Evolutionary conservation across 2,888 invertebrate genomes (phyloP).

Genomic region (Cephus runcator): DNA sequence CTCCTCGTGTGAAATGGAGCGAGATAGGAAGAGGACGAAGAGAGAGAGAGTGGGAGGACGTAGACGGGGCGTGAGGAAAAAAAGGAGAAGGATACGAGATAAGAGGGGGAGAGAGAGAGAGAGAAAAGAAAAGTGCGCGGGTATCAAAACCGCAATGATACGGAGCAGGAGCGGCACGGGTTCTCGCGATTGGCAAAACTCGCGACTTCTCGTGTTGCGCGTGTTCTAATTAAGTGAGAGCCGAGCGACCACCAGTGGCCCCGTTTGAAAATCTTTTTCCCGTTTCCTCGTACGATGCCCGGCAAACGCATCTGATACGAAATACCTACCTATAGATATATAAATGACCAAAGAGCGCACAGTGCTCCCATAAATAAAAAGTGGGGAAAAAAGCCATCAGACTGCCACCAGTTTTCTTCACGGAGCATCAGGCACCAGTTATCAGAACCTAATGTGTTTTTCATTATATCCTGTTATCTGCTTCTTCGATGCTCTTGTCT

Average conservation of each 20-base stretch:
- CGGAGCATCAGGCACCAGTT: background rate
- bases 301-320: background rate
- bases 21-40: background rate
- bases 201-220: background rate
- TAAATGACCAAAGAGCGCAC: background rate
- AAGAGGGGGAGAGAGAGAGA: fast-evolving
- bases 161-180: background rate
- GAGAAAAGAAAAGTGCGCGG: background rate
- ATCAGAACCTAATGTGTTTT: background rate
- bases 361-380: too few relatives aligned
- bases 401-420: background rate
- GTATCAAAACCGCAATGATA: background rate
- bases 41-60: too few relatives aligned
- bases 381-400: background rate
- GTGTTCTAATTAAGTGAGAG: background rate
- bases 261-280: background rate
- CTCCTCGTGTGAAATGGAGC: background rate
- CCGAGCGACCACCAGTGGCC: background rate
- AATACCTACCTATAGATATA: background rate
- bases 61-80: background rate
- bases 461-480: background rate
- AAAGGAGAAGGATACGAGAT: background rate
- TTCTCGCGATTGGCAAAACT: background rate
- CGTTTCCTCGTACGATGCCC: background rate
- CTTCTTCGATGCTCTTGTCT: background rate